Base-by-base conservation (phyloP, 1,140 invertebrate genomes). In the Coelopa frigida region DNA sequence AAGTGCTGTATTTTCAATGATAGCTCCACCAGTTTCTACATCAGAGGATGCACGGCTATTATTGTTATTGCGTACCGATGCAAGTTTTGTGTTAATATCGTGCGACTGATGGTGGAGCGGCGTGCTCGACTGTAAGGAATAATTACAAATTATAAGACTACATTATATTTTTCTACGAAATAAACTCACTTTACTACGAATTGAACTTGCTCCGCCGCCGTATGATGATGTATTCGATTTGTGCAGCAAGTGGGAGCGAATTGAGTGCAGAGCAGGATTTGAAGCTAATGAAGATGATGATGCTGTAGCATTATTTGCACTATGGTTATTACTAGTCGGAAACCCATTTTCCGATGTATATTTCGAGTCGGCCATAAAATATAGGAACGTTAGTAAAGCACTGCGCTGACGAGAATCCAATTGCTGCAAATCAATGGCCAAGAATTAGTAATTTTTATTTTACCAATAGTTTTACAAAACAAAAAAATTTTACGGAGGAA, bases 361-460 rank as follows among this genome's bases (percentile, higher is more conserved):
- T 17, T 52, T 44, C 3, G 52, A 46, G 18, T 54, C 47, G n/a
- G 53, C 47, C 53, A 54, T 52, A 31, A 47, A 50, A 10, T 41
- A 47, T 6, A 54, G 39, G 42, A 54, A 54, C 35, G 53, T 50
- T 39, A 54, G 29, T 18, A 54, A 44, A 8, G 53, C 50, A 11
- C 22, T 52, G 17, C 48, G 46, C 32, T 48, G 44, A 15, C 39
- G 35, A 10, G 32, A 11, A 41, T 54, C 50, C 2, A 40, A 27
- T 44, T 49, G 44, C 49, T 51, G 15, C 21, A 31, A 31, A 37
- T 12, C 21, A 43, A 14, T 8, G 12, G 3, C 8, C 5, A 27
- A 14, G 3, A 29, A 27, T n/a, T n/a, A n/a, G n/a, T n/a, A n/a
- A n/a, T n/a, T 3, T 5, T 3, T 20, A 15, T 37, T 37, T 6